Conservation (phyloP, 2,113 vertebrate species). For the Cryptotis parvus region DNA sequence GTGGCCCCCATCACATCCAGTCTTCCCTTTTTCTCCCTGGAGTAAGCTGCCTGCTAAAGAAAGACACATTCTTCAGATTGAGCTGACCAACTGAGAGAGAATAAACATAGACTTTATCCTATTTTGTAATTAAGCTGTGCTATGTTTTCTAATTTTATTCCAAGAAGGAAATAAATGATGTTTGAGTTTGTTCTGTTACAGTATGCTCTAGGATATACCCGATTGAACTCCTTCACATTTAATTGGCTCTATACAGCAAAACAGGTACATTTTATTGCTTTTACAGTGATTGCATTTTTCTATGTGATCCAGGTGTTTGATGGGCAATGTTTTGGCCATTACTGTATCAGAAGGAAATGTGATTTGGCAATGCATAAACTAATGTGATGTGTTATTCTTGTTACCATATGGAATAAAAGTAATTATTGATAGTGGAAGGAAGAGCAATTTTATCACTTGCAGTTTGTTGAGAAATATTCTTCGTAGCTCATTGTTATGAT, state of each 20-base stretch:
- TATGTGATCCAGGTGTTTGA: slow-evolving; percentile 63
- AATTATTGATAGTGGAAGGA: slow-evolving; percentile 74
- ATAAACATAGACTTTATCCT: background rate
- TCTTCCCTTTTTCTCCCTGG: no score
- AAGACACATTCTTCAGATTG: background rate
- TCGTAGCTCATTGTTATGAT: background rate
- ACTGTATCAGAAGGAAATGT: slow-evolving; percentile 62
- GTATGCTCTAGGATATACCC: slow-evolving; percentile 33
- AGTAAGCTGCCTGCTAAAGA: no score
- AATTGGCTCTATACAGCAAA: slow-evolving; percentile 54
- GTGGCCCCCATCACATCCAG: no score
- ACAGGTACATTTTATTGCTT: slow-evolving; percentile 19
- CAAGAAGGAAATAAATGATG: slow-evolving; percentile 38
- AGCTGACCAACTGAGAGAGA: background rate
- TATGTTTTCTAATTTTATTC: slow-evolving; percentile 33
- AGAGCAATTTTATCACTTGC: slow-evolving; percentile 50
- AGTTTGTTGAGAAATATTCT: slow-evolving; percentile 11
- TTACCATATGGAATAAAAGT: slow-evolving; percentile 78
- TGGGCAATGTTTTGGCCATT: slow-evolving; percentile 67
- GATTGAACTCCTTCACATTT: slow-evolving; percentile 50
- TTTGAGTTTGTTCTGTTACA: background rate
- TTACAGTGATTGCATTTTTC: slow-evolving; percentile 48
- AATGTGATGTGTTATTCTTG: slow-evolving; percentile 66
- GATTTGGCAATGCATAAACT: slow-evolving; percentile 49
- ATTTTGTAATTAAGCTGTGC: slow-evolving; percentile 3